Conservation (phyloP, 2,797 vertebrate species). For the Semotilus atromaculatus region DNA sequence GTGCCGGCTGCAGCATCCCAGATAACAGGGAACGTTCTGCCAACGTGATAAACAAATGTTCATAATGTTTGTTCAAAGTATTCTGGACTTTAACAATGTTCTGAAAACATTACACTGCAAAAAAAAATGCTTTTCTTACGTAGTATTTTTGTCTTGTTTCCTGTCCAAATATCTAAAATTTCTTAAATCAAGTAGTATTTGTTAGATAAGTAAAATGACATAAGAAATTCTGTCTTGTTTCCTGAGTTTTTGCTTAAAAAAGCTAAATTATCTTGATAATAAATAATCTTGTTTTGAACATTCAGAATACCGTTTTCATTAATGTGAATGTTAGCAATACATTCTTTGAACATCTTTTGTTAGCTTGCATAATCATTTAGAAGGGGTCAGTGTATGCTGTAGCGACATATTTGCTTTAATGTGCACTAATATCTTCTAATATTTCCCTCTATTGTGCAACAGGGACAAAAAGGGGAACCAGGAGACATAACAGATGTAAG, state of each 20-base stretch:
- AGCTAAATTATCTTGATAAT: no score
- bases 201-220: no score
- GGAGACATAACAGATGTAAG: constrained; percentile 86
- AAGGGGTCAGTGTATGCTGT: neutral
- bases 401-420: neutral
- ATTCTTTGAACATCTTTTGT: neutral
- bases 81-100: neutral
- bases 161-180: no score
- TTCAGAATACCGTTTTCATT: neutral
- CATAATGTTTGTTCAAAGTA: neutral
- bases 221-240: no score
- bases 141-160: no score
- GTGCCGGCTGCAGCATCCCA: no score
- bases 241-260: no score
- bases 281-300: no score
- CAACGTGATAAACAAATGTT: neutral
- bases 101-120: no score
- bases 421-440: neutral
- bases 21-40: no score
- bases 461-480: constrained; percentile 87
- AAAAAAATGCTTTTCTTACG: no score
- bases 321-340: neutral
- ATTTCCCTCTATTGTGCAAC: constrained; percentile 19
- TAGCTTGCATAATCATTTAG: neutral
- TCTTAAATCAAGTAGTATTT: no score